These are phyloP conservation scores for Melieria crassipennis DNA, from an alignment of 2,888 invertebrate genomes.

Conservation along the genomic window DNA sequence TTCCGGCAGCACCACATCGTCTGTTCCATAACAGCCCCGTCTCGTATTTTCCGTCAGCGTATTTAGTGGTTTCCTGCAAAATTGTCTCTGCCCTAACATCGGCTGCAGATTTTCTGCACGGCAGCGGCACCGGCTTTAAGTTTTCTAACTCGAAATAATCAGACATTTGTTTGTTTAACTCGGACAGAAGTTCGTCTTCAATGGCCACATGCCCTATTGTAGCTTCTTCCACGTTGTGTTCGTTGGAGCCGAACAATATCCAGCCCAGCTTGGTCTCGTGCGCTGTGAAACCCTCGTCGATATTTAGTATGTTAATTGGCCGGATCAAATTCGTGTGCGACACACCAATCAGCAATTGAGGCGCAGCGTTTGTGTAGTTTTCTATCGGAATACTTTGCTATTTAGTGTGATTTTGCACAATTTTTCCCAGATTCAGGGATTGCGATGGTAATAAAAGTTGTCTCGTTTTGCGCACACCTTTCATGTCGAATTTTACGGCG, in stretches of 20 bases:
- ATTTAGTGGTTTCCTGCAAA: slow-evolving; percentile 20
- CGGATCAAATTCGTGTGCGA: slow-evolving; percentile 1
- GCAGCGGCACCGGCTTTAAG: slow-evolving; percentile 27
- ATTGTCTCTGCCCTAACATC: slow-evolving; percentile 34
- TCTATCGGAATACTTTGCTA: no score
- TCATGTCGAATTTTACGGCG: no score
- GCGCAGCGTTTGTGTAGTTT: no score
- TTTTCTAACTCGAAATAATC: slow-evolving; percentile 26
- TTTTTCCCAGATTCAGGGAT: no score
- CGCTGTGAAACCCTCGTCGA: slow-evolving; percentile 31
- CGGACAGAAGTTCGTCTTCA: neutral
- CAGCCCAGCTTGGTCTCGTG: slow-evolving; percentile 14
- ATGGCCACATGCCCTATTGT: neutral
- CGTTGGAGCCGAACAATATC: slow-evolving; percentile 1
- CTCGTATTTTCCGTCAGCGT: neutral
- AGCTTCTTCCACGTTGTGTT: slow-evolving; percentile 1
- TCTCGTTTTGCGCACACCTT: neutral
- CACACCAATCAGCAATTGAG: neutral
- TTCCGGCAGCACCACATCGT: slow-evolving; percentile 22
- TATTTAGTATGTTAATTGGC: slow-evolving; percentile 26
- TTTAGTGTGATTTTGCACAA: neutral
- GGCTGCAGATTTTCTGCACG: slow-evolving; percentile 20
- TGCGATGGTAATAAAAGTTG: no score
- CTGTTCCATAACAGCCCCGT: slow-evolving; percentile 28
- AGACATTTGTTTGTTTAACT: neutral